These are phyloP conservation scores for Agrochola lychnidis DNA, from an alignment of 2,888 invertebrate genomes.

Conservation along the genomic window DNA sequence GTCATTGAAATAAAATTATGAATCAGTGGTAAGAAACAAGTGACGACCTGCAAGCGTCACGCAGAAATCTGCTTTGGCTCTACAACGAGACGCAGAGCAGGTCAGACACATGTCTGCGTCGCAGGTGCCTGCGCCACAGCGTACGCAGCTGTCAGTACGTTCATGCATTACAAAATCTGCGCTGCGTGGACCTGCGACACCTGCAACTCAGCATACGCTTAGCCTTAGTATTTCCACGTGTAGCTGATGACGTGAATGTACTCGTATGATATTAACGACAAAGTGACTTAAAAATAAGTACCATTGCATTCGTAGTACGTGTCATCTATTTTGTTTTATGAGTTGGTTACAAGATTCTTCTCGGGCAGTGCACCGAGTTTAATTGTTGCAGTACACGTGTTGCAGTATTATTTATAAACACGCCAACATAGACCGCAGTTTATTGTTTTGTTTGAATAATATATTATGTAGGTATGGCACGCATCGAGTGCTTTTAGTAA, in stretches of 20 bases:
- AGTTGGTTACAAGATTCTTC: slow-evolving; percentile 12
- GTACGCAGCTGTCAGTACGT: too few relatives aligned
- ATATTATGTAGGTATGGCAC: not conserved
- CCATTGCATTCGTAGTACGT: not conserved
- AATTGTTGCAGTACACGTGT: slow-evolving; percentile 34
- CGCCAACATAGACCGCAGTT: not conserved
- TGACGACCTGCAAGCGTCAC: too few relatives aligned
- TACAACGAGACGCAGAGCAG: too few relatives aligned
- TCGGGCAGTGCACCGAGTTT: slow-evolving; percentile 15
- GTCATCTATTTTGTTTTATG: slow-evolving; percentile 12
- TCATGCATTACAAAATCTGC: too few relatives aligned
- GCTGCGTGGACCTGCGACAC: too few relatives aligned
- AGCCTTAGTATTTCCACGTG: not conserved
- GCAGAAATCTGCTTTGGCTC: too few relatives aligned
- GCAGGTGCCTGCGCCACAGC: too few relatives aligned
- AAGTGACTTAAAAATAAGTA: not conserved
- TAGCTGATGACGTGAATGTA: too few relatives aligned
- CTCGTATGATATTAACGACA: not conserved
- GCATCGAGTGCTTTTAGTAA: not conserved
- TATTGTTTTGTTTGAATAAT: not conserved
- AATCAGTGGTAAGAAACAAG: too few relatives aligned
- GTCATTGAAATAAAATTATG: too few relatives aligned
- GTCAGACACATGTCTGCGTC: too few relatives aligned
- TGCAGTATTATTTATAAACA: not conserved
- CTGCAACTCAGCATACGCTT: too few relatives aligned